phyloP scores from a whole-genome alignment of 2,888 invertebrate genomes.

The Choreutis nemorana region DNA sequence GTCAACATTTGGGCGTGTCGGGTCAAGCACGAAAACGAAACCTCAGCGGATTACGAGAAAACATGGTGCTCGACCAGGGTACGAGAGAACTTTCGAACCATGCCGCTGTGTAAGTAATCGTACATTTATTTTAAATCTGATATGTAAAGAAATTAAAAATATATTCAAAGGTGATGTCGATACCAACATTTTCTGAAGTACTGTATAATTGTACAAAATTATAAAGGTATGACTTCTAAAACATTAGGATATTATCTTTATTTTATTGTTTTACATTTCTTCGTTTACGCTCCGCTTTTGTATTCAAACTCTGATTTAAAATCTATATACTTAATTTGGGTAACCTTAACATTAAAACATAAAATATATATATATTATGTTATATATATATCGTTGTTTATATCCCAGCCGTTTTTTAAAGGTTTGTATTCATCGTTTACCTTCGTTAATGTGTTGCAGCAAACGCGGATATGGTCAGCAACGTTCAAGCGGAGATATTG shows the following conservation, averaged over 20 bases:
- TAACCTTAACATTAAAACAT: not conserved
- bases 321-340: too few relatives aligned
- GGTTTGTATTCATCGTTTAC: not conserved
- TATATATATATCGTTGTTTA: not conserved
- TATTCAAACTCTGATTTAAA: too few relatives aligned
- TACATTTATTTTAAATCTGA: not conserved
- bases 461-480: conserved; percentile 71
- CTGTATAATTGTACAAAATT: too few relatives aligned
- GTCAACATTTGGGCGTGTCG: conserved; percentile 82
- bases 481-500: conserved; percentile 45
- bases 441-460: too few relatives aligned
- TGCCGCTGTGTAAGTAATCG: conserved; percentile 28
- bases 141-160: not conserved
- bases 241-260: too few relatives aligned
- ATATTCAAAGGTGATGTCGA: too few relatives aligned
- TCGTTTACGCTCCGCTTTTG: too few relatives aligned
- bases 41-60: conserved; percentile 34
- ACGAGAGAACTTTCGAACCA: conserved; percentile 43
- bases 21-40: conserved; percentile 62
- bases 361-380: conserved; percentile 4
- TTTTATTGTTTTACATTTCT: too few relatives aligned
- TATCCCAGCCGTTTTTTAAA: too few relatives aligned
- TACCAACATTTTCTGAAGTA: too few relatives aligned
- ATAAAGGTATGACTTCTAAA: too few relatives aligned
- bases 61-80: conserved; percentile 59